Evolutionary conservation across 1,140 invertebrate genomes (phyloP).

Genomic region (Anoplolepis gracilipes): DNA sequence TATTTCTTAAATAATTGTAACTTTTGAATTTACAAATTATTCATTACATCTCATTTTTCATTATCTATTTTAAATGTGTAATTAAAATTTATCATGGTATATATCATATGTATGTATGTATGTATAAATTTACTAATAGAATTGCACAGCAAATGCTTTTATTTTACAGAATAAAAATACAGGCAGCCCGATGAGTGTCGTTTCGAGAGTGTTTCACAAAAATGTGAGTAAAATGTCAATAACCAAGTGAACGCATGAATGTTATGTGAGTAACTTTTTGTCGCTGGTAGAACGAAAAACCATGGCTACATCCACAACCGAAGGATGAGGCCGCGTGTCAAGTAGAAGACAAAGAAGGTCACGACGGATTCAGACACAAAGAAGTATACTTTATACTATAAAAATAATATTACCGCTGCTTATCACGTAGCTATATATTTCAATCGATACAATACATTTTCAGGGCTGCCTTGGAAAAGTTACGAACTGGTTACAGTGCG

Average conservation of each 20-base stretch:
- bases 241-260: background rate
- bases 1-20: background rate
- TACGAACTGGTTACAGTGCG: slow-evolving; percentile 78
- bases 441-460: slow-evolving; percentile 4
- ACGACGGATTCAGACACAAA: slow-evolving; percentile 80
- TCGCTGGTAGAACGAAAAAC: slow-evolving; percentile 80
- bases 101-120: too few relatives aligned
- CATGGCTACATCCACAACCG: slow-evolving; percentile 84
- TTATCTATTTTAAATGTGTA: background rate
- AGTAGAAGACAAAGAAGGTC: slow-evolving; percentile 72
- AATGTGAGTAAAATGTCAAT: slow-evolving; percentile 76
- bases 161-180: slow-evolving; percentile 82
- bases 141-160: background rate
- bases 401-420: background rate
- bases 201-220: slow-evolving; percentile 82
- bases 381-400: slow-evolving; percentile 70
- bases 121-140: slow-evolving; percentile 12
- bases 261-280: slow-evolving; percentile 15
- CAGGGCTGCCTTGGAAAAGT: slow-evolving; percentile 82
- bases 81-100: background rate
- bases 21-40: background rate
- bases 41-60: background rate
- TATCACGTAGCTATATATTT: background rate
- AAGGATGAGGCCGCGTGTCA: slow-evolving; percentile 83
- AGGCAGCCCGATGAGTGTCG: slow-evolving; percentile 84